Evolutionary conservation across 2,888 invertebrate species (phyloP), one percentile per base, ranked within the genome.

Genomic region (Folsomia manolachei): DNA sequence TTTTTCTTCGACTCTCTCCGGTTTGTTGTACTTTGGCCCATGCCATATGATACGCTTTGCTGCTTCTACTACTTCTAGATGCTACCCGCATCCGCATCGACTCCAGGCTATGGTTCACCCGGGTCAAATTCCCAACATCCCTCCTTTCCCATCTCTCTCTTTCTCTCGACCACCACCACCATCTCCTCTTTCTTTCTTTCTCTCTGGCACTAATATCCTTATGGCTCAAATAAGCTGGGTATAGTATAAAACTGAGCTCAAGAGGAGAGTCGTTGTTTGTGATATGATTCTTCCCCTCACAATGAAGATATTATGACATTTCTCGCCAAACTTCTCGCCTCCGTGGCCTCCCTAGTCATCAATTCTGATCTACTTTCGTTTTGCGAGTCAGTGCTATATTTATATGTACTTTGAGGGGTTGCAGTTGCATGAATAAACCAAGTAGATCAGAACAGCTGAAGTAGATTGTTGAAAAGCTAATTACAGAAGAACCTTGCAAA

Each of bases 81-180:
- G 39, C 56, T 56, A 19, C 56, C 56, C 18, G 21, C 19, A 19
- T 56, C 56, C 4, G 9, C 51, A 51, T 14, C 56, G 19, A 21
- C 56, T 18, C 19, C 19, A 7, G 56, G 56, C 56, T 18, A n/a
- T 51, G n/a, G 56, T 7, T 56, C 56, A 56, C 56, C 56, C 56
- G 56, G 56, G 56, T 56, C 56, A 56, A 56, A 56, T 56, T 56
- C 56, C 56, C 56, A 56, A 56, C 9, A 9, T 60, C 60, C 21
- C 62, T 23, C 26, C 62, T 7, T 62, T 24, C 62, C 7, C 62
- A 14, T 62, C 62, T 23, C 62, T 25, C 26, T 24, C 62, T 62
- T 24, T n/a, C 21, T 19, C 60, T 11, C 60, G 9, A 60, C 60
- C 60, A 60, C 60, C 60, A 60, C 60, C 60, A n/a, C 60, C n/a